These are phyloP conservation scores for Danio jaintianensis DNA, from an alignment of 2,797 vertebrate species.

Conservation along the genomic window DNA sequence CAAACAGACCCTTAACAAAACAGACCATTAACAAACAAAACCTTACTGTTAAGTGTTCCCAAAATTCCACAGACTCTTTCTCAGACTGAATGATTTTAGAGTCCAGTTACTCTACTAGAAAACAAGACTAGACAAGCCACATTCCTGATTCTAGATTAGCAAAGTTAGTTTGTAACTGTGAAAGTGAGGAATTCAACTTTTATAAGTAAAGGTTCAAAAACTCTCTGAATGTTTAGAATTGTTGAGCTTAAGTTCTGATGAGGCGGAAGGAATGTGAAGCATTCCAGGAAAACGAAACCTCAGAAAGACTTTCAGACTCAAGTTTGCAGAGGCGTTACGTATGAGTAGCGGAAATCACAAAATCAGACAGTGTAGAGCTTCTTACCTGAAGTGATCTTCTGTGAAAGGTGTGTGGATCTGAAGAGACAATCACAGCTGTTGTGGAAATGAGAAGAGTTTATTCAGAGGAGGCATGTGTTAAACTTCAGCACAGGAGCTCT, in stretches of 20 bases:
- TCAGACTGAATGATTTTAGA: neutral
- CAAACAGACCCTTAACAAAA: too few relatives aligned
- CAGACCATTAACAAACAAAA: too few relatives aligned
- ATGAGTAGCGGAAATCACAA: neutral
- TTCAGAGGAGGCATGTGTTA: neutral
- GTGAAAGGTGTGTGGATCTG: neutral
- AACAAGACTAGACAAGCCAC: conserved; percentile 36
- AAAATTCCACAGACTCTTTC: neutral
- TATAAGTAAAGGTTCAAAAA: neutral
- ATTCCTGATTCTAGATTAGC: conserved; percentile 25
- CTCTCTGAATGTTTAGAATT: neutral
- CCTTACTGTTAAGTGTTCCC: neutral
- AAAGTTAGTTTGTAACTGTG: neutral
- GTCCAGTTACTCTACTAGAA: neutral
- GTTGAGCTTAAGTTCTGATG: neutral
- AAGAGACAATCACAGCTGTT: neutral
- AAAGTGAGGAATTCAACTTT: neutral
- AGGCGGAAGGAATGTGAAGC: neutral
- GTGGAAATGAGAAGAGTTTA: neutral
- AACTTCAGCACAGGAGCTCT: conserved; percentile 16
- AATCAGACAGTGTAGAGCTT: neutral
- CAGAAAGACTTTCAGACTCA: neutral
- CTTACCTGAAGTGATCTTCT: conserved; percentile 35
- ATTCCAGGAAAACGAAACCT: neutral
- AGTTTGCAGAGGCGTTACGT: neutral